Base-by-base conservation (phyloP, 2,888 invertebrate species). In the Eilema caniola region DNA sequence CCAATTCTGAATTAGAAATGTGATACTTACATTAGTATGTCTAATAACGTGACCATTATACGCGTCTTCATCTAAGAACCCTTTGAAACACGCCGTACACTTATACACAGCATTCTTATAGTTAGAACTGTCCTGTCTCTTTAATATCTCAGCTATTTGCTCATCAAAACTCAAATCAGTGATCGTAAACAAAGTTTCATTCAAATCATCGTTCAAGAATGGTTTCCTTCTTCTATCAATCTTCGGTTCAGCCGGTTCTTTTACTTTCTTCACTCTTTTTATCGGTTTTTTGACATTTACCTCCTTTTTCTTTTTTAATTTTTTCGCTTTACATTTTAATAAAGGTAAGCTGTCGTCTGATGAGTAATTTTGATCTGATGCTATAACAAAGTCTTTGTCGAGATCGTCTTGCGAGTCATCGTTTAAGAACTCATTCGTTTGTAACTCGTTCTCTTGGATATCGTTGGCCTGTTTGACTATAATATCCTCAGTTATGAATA, bases 31-130 rank as follows among this genome's bases (percentile, higher is more conserved):
- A 77, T 88, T 77, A 0, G 92, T 92, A 80, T 95, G 95, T 11
- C 93, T 83, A 0, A 85, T 83, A 80, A 93, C 86, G 60, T 95
- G 95, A 0, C 89, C 87, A 20, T 89, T 91, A 41, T 91, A 95
- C 0, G 94, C 92, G 1, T 92, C 93, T 53, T 92, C 89, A 8
- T 94, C 94, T 16, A 93, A 72, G 72, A 94, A 95, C 0, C 94
- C 94, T 76, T 94, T 94, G 16, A 82, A 95, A 67, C 95, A 95
- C 16, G 86, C 89, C 0, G 86, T 88, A 66, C 95, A 95, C 65
- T 93, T 94, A 67, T 85, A 95, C 0, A 90, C 83, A 0, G 93
- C 85, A 64, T 93, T 93, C 69, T 92, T 94, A 72, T 91, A 95
- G 60, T 94, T 93, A 0, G 92, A 76, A 28, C 89, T 87, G 0